Base-by-base conservation (phyloP, 1,140 invertebrate species). In the Zelostemma sp. region DNA sequence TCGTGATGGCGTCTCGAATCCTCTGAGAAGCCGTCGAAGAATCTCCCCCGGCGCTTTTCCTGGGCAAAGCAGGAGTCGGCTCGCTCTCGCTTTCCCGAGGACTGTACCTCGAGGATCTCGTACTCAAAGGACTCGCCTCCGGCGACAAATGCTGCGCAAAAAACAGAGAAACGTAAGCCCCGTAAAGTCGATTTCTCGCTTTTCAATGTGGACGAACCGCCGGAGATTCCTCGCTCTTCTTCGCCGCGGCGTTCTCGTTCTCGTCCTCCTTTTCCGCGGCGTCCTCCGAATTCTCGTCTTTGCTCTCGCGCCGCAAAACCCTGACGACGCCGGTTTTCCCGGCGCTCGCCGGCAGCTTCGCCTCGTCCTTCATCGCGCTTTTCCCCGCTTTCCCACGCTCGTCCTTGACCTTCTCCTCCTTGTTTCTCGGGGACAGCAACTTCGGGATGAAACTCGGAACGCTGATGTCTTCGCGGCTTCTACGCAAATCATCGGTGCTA, bases 61-160 rank as follows among this genome's bases (percentile, higher is more conserved):
- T 73, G 1, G 83, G 81, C 5, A 84, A 63, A 1, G 80, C 83
- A 0, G 84, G 83, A 4, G 84, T 86, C 8, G 84, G 84, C 46
- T 86, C 84, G 49, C 84, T 86, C 53, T 86, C 84, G 54, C 84
- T 86, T 67, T 86, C 84, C 25, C 84, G 77, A 8, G 84, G 83
- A 75, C 84, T 86, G 57, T 86, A 86, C 14, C 77, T 80, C 2
- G 84, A 86, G 0, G 84, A 86, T 51, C 84, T 77, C 1, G 84
- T 86, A 19, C 84, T 86, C 19, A 85, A 50, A 17, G 84, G 84
- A 74, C 84, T 85, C 6, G 81, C 84, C 66, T 85, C 84, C 1
- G 84, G 84, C 9, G 84, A 85, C 19, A 85, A 59, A 35, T 35
- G 33, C 33, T 35, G 21, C n/a, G n/a, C n/a, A n/a, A n/a, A n/a